These are phyloP conservation scores for Brenthis daphne DNA, from an alignment of 2,888 invertebrate genomes.

Conservation along the genomic window DNA sequence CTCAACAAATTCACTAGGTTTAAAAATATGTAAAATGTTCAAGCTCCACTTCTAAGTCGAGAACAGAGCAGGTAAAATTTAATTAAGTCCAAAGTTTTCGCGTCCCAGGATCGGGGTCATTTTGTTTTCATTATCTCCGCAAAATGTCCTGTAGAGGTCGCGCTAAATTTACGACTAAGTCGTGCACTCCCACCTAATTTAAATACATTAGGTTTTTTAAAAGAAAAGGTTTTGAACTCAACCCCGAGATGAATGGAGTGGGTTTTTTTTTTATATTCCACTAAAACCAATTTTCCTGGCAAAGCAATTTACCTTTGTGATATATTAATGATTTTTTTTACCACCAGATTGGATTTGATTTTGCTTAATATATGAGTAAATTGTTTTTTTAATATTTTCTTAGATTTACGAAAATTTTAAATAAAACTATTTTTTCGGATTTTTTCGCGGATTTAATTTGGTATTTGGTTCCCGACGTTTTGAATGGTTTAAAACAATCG, in stretches of 20 bases:
- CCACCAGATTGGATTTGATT: slow-evolving; percentile 1
- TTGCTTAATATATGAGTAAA: background rate
- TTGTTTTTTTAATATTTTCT: too few relatives aligned
- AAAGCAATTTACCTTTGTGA: slow-evolving; percentile 5
- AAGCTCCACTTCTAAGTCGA: background rate
- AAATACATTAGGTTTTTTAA: slow-evolving; percentile 57
- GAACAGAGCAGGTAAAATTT: background rate
- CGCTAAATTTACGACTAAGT: slow-evolving; percentile 43
- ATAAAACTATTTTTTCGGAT: too few relatives aligned
- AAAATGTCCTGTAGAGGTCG: slow-evolving; percentile 45
- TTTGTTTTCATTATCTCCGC: slow-evolving; percentile 50
- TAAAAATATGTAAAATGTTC: background rate
- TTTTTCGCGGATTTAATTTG: too few relatives aligned
- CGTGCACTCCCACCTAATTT: slow-evolving; percentile 53
- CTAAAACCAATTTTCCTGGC: background rate
- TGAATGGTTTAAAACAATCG: too few relatives aligned
- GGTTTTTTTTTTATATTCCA: slow-evolving; percentile 8
- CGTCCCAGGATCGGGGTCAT: slow-evolving; percentile 39
- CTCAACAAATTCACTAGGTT: too few relatives aligned
- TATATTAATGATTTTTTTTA: slow-evolving; percentile 12
- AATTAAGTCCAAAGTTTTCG: slow-evolving; percentile 33
- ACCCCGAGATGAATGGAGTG: slow-evolving; percentile 15
- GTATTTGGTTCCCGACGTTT: too few relatives aligned
- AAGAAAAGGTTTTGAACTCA: slow-evolving; percentile 37
- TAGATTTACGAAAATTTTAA: too few relatives aligned